Conservation (phyloP, 2,797 vertebrate genomes). For the Trematomus bernacchii region DNA sequence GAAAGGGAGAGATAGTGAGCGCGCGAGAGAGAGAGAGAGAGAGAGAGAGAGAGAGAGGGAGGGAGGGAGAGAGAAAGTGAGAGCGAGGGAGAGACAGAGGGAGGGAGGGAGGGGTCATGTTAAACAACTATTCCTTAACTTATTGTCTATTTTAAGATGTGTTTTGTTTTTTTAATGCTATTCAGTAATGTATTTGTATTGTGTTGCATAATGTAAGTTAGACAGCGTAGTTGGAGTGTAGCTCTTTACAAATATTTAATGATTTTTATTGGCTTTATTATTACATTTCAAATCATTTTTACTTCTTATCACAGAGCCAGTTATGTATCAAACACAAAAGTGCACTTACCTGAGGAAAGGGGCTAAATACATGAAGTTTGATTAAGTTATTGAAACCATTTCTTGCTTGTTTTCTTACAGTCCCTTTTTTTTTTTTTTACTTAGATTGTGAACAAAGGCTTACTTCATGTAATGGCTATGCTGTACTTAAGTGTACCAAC, state of each 20-base stretch:
- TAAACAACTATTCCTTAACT: slow-evolving; percentile 36
- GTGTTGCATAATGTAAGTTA: background rate
- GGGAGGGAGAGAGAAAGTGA: background rate
- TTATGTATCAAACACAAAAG: background rate
- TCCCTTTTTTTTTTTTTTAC: background rate
- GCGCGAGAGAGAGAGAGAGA: background rate
- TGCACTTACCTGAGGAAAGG: background rate
- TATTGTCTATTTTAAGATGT: background rate
- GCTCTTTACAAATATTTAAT: no score
- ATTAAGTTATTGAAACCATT: background rate
- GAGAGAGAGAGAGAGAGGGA: background rate
- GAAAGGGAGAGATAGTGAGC: slow-evolving; percentile 29
- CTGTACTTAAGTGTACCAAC: background rate
- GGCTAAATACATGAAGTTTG: background rate
- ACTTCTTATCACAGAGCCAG: background rate
- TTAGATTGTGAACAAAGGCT: background rate
- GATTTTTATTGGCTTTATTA: background rate
- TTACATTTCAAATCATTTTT: background rate
- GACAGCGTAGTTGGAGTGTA: no score
- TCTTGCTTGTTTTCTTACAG: background rate
- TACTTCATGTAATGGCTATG: background rate
- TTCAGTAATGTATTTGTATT: background rate
- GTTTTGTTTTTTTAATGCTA: background rate
- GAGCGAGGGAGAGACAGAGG: background rate
- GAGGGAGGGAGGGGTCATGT: slow-evolving; percentile 4